A percentile compares a stretch with the other conserved stretches of the same genome.
Evolutionary conservation across 2,113 vertebrate genomes (phyloP).

Genomic region (Shinisaurus crocodilurus): DNA sequence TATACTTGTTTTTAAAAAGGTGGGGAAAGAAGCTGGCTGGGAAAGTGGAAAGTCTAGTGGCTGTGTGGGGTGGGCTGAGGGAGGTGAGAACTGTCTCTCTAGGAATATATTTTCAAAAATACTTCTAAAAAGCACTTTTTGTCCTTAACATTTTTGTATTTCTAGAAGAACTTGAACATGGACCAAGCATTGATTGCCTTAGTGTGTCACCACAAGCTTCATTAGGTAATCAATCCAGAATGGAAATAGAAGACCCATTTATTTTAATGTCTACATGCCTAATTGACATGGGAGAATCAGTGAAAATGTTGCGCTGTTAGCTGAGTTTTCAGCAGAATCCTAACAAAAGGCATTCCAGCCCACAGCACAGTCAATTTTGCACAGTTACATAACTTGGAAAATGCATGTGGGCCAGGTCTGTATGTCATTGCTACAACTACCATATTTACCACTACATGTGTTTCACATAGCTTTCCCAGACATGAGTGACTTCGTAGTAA

Average conservation of each 20-base stretch:
- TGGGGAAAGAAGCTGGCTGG: background rate
- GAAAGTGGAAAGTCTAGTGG: too few relatives aligned
- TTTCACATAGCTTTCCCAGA: background rate
- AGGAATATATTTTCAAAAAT: background rate
- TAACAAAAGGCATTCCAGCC: background rate
- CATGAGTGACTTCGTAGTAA: background rate
- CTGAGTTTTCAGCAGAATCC: background rate
- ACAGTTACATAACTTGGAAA: background rate
- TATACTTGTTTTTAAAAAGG: background rate
- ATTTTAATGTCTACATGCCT: background rate
- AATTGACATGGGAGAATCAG: background rate
- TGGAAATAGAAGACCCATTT: background rate
- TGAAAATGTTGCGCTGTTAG: background rate
- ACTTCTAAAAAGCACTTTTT: background rate
- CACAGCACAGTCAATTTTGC: background rate
- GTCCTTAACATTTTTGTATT: constrained; percentile 37
- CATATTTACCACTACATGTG: background rate
- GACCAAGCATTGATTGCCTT: constrained; percentile 89
- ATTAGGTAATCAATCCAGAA: constrained; percentile 76
- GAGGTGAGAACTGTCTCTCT: background rate
- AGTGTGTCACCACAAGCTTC: constrained; percentile 84
- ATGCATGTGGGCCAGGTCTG: background rate
- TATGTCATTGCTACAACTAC: background rate
- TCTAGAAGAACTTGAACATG: constrained; percentile 80
- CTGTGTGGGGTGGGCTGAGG: background rate